phyloP scores from a whole-genome alignment of 1,140 invertebrate species.

The Apis laboriosa region DNA sequence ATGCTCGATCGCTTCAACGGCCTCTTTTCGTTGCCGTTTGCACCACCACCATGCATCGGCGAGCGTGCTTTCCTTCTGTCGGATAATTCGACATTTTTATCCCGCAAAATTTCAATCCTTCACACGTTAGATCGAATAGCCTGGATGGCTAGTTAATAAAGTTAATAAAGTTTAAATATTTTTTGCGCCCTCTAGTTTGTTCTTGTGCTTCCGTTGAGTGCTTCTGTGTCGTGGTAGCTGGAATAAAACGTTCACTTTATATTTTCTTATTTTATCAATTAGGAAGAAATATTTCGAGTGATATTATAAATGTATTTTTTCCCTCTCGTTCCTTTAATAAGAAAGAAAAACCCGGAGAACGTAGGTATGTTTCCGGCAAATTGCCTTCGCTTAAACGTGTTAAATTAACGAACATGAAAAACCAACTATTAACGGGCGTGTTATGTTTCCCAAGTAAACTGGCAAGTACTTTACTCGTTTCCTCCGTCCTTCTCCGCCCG shows the following conservation, averaged over 20 bases:
- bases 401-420: conserved; percentile 24
- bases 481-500: neutral
- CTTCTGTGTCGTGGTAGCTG: no score
- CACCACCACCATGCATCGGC: neutral
- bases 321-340: neutral
- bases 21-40: neutral
- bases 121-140: neutral
- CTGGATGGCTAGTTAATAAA: neutral
- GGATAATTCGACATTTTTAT: conserved; percentile 14
- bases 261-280: no score
- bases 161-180: neutral
- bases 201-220: no score
- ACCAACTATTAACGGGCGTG: conserved; percentile 16
- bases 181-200: neutral
- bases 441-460: conserved; percentile 29
- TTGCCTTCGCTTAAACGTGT: conserved; percentile 25
- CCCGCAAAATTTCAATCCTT: neutral
- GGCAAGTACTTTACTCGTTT: conserved; percentile 13
- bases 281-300: no score
- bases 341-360: neutral
- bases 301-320: neutral
- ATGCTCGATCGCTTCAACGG: neutral
- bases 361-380: neutral
- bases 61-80: neutral
- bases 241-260: no score